Base-by-base conservation (phyloP, 2,113 vertebrate genomes). In the Isichthys henryi region DNA sequence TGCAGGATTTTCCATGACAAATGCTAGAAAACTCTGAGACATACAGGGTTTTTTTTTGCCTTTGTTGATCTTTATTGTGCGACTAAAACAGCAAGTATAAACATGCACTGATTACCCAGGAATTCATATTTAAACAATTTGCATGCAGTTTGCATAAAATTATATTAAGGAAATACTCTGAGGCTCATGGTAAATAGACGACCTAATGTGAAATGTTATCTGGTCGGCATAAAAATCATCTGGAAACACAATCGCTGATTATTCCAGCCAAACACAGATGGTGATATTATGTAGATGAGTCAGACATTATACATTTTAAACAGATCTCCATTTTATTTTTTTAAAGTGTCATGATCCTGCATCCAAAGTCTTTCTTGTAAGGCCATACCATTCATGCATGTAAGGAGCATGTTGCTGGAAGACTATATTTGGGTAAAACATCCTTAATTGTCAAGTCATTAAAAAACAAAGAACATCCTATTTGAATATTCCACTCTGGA, bases 81-180 rank as follows among this genome's bases (percentile, higher is more conserved):
- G 15, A 43, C 74, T 43, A 80, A 80, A 39, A 80, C 31, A 17
- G 10, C 70, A 43, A 77, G 31, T 39, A 43, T 19, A 80, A 80
- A 80, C 35, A 43, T 35, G 70, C 21, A 15, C 70, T 39, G 70
- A 77, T 39, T 15, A 35, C 74, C 74, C 35, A 19, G 35, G 74
- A 80, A 80, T 80, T 43, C 35, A 80, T 80, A 43, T 80, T 80
- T 80, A 80, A 80, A 80, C 35, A 43, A 80, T 80, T 80, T 80
- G 74, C 74, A 80, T 80, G 35, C 70, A 77, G 31, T 77, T 77
- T 77, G 31, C 70, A 77, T 77, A 39, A 80, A 80, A 80, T 80
- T 43, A 80, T 43, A 43, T 80, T 80, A 80, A 80, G 74, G 35
- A 35, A 80, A 80, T 80, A 80, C 39, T 80, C 74, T 19, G 74